phyloP scores from a whole-genome alignment of 2,797 vertebrate genomes.

The Sylvia borin region DNA sequence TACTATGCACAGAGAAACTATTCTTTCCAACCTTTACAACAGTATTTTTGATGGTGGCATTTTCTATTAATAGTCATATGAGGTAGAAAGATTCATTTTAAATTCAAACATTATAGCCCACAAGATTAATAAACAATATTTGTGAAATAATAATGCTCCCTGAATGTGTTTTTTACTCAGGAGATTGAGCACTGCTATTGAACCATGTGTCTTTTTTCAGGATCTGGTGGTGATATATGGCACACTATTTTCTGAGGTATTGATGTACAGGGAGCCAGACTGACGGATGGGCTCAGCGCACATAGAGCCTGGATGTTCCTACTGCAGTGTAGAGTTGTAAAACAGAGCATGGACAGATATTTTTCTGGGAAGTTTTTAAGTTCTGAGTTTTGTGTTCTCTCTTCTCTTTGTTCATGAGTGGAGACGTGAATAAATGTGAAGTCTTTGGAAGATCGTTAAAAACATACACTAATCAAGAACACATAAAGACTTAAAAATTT shows the following conservation, averaged over 20 bases:
- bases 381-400: neutral
- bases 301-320: neutral
- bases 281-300: neutral
- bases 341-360: neutral
- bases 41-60: neutral
- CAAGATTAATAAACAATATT: slow-evolving; percentile 16
- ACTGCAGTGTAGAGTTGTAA: neutral
- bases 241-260: neutral
- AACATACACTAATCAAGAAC: neutral
- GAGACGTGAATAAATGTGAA: neutral
- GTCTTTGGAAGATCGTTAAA: neutral
- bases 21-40: neutral
- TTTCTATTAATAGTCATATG: neutral
- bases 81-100: neutral
- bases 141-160: slow-evolving; percentile 27
- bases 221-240: neutral
- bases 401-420: neutral
- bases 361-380: neutral
- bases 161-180: neutral
- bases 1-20: neutral
- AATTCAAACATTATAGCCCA: neutral
- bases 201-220: slow-evolving; percentile 24
- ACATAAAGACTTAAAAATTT: neutral
- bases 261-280: neutral
- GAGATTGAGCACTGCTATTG: neutral